Percentiles rank a stretch among this genome's conserved stretches.
These are phyloP conservation scores for Apaloderma vittatum DNA, from an alignment of 2,113 vertebrate species.

Conservation along the genomic window DNA sequence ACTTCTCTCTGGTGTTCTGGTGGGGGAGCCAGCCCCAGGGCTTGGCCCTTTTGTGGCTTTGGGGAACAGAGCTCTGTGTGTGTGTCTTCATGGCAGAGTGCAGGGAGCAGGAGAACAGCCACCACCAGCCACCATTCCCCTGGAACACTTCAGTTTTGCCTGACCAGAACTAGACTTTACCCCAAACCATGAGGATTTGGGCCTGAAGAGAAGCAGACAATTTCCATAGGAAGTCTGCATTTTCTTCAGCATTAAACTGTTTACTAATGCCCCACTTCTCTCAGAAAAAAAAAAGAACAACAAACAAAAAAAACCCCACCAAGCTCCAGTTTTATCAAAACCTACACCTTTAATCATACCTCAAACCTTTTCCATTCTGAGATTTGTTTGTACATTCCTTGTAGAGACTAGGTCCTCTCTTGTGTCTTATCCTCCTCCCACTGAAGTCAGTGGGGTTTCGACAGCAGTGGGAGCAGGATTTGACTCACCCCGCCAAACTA, in stretches of 20 bases:
- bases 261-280: not conserved
- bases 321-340: constrained; percentile 34
- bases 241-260: constrained; percentile 5
- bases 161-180: not conserved
- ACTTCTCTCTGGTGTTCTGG: not conserved
- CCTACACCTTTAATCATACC: not conserved
- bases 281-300: not conserved
- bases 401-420: not conserved
- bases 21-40: not conserved
- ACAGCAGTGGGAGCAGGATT: not conserved
- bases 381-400: not conserved
- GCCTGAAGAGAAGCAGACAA: not conserved
- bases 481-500: not conserved
- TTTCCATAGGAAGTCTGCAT: not conserved
- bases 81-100: not conserved
- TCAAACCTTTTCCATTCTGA: constrained; percentile 28
- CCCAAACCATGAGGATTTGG: not conserved
- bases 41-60: not conserved
- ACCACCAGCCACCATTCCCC: not conserved
- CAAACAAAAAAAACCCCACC: not conserved
- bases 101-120: not conserved
- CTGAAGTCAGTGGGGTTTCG: not conserved
- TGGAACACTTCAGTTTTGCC: not conserved
- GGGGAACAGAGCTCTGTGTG: not conserved
- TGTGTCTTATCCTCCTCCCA: not conserved